phyloP scores from a whole-genome alignment of 2,797 vertebrate species.

The Etheostoma nigrum region DNA sequence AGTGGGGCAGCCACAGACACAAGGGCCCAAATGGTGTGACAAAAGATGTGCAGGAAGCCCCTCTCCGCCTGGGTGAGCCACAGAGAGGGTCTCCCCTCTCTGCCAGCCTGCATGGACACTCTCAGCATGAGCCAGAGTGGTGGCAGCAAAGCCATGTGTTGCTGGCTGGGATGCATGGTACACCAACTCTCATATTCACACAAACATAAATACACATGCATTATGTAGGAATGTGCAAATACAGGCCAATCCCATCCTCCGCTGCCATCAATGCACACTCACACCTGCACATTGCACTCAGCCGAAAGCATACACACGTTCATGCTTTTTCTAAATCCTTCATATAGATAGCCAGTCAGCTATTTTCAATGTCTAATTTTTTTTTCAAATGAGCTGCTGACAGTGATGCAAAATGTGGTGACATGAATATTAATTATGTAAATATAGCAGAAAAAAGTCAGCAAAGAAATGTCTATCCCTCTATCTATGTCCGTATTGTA shows the following conservation, averaged over 20 bases:
- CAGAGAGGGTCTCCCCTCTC: conserved; percentile 81
- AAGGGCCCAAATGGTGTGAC: conserved; percentile 88
- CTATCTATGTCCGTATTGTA: conserved; percentile 2
- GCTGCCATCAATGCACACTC: background rate
- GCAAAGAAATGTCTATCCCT: conserved; percentile 13
- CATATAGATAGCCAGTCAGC: background rate
- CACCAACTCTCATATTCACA: conserved; percentile 60
- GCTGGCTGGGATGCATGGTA: conserved; percentile 51
- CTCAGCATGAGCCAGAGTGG: conserved; percentile 72
- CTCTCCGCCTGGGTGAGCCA: conserved; percentile 88
- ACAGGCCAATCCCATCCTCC: conserved; percentile 6
- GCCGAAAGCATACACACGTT: conserved; percentile 1
- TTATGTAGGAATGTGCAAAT: conserved; percentile 64
- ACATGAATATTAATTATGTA: conserved; percentile 30
- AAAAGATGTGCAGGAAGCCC: conserved; percentile 89
- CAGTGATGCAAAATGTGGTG: conserved; percentile 3
- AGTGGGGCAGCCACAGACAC: conserved; percentile 83
- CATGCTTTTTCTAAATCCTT: conserved; percentile 4
- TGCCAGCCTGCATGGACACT: conserved; percentile 79
- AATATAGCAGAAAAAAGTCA: conserved; percentile 9
- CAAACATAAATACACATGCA: conserved; percentile 68
- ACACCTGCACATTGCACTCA: conserved; percentile 27
- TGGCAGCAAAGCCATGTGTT: conserved; percentile 78
- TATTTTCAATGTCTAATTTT: conserved; percentile 12
- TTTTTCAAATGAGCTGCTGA: conserved; percentile 31